Base-by-base conservation (phyloP, 2,888 invertebrate species). In the Strigamia transsilvanica region DNA sequence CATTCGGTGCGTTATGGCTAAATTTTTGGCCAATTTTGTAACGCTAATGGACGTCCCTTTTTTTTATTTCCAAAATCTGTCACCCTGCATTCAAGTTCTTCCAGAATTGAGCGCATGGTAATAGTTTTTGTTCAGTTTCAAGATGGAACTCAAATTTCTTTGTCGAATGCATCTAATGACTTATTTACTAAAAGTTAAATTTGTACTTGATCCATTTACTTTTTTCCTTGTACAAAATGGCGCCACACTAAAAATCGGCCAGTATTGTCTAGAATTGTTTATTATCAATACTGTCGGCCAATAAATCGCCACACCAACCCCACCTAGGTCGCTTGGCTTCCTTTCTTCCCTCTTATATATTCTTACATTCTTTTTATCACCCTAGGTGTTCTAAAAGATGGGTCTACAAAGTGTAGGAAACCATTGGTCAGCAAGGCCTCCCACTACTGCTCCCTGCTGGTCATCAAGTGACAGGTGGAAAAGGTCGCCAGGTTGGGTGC, bases 361-460 rank as follows among this genome's bases (percentile, higher is more conserved):
- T 73, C 73, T 32, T 73, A 73, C 73, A 73, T 73, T 73, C 73
- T 73, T 73, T 73, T 73, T 73, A 73, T 73, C 73, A 73, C 73
- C 27, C 73, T 73, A 73, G 73, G 73, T 73, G 73, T 73, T 32
- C 73, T 73, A 73, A 73, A 73, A 73, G 73, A 73, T 73, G 73
- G 73, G n/a, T 12, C 73, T 73, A 12, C 27, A 27, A 32, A 73
- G 32, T 73, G 73, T 32, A 73, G 73, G 12, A 73, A 73, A 32
- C 56, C 73, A 73, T 73, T 73, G 73, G 73, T 73, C 73, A 73
- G 73, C n/a, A 0, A 56, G 73, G 73, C 73, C 73, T 73, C 73
- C 73, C 73, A 73, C 73, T 73, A 73, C 13, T 32, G 32, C 73
- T 32, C 73, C 73, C 73, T 73, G 73, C 73, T 73, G 73, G 73